Evolutionary conservation across 1,140 invertebrate species (phyloP), one percentile per base, ranked within the genome.

Genomic region (Hestina assimilis): DNA sequence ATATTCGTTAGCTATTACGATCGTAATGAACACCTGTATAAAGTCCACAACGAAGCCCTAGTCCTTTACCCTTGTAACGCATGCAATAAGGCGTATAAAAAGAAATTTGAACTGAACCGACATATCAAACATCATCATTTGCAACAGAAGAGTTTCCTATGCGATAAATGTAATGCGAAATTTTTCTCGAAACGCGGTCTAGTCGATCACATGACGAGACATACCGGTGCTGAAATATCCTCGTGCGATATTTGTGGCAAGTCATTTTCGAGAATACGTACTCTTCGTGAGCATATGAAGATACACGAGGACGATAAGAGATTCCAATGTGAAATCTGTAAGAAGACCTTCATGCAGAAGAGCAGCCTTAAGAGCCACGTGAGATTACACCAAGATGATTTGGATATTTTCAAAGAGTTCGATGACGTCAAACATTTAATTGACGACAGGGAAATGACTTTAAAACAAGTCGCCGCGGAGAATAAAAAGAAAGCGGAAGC

Each of bases 161-260:
- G 90, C 54, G 77, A 83, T 24, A 80, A 81, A 33, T 90, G 90
- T 62, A 87, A 86, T 12, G 74, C 81, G 0, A 84, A 82, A 47
- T 89, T 89, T 65, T 89, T 80, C 54, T 85, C 86, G 2, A 88
- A 87, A 45, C 69, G 79, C 0, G 85, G 83, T 12, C 66, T 92
- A 1, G 80, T 81, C 0, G 85, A 88, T 41, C 85, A 89, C 19
- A 61, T 85, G 48, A 65, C 75, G 19, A 72, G 77, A 17, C 87
- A 90, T 40, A 66, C 72, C 0, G 86, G 82, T n/a, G 71, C 74
- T 0, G 72, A 84, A 24, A 51, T 72, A 8, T 91, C 83, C 55
- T 76, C 94, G 7, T 97, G 96, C 76, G 86, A 90, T 8, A 92
- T 95, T 1, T 97, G 96, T 72, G 92, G 93, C 8, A 95, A 91